A percentile compares a stretch with the other conserved stretches of the same genome.
Conservation (phyloP, 2,888 invertebrate species). For the Apamea sordens region DNA sequence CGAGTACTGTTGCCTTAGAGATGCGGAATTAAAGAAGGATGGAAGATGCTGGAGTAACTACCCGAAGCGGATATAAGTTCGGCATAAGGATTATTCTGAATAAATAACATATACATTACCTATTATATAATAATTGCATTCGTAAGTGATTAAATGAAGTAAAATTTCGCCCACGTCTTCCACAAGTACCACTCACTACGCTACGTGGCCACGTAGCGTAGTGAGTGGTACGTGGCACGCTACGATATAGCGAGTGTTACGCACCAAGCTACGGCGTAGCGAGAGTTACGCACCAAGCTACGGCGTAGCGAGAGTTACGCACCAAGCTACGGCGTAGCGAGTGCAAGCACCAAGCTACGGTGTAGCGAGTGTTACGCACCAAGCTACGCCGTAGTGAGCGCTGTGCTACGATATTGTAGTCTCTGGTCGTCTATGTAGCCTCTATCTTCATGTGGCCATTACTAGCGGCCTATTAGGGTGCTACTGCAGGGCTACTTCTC, state of each 20-base stretch:
- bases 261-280: too few species aligned
- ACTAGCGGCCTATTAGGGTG: neutral
- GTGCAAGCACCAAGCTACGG: neutral
- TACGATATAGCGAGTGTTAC: too few species aligned
- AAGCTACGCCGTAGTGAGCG: constrained; percentile 1
- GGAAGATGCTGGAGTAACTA: neutral
- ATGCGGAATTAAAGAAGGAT: constrained; percentile 20
- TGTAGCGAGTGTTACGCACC: neutral
- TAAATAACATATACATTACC: neutral
- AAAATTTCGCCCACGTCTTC: neutral
- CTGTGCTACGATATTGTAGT: neutral
- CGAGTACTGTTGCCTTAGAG: constrained; percentile 37
- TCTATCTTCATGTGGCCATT: neutral
- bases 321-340: neutral
- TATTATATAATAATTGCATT: neutral
- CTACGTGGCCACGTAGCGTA: too few species aligned
- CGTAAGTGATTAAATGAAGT: neutral
- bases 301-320: neutral
- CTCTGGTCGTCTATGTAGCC: too few species aligned
- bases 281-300: neutral
- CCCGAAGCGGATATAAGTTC: neutral
- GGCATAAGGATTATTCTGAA: neutral
- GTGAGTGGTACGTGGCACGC: too few species aligned
- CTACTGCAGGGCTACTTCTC: neutral
- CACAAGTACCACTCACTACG: too few species aligned